Evolutionary conservation across 2,797 vertebrate genomes (phyloP), one percentile per base, ranked within the genome.

Genomic region (Leptoclinus maculatus): DNA sequence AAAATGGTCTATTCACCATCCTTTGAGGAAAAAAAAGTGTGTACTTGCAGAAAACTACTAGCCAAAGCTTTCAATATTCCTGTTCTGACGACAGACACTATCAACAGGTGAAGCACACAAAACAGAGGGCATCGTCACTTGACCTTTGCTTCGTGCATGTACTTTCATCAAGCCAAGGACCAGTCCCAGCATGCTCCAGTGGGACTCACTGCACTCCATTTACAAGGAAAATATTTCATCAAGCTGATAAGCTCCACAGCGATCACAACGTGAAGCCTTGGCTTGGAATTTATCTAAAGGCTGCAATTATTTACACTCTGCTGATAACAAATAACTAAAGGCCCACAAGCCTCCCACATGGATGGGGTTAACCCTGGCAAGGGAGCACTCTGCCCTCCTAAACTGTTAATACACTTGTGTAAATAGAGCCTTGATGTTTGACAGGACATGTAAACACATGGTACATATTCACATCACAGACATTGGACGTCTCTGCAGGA

Each of bases 271-370:
- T 74, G 67, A 90, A 78, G 72, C 76, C 62, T 74, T 79, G 49
- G 65, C 56, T 83, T 79, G 83, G 81, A 89, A 91, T 93, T 70
- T 83, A 87, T 88, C 78, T 86, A 72, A 85, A 76, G 71, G 74
- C 71, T 83, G 85, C 73, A 86, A 83, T 89, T 87, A 90, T 91
- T 90, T 89, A 86, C 87, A 89, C 90, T 74, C 51, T 43, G 73
- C 82, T 90, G 84, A 89, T 89, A 90, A 90, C 70, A 87, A 85
- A 70, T 72, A 64, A 83, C 51, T 29, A 71, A 34, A 76, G 51
- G 71, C 71, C 59, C 51, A 53, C 41, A 62, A 69, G 65, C 41
- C 36, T 73, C 36, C 34, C 63, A 76, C 74, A 65, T 19, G 41
- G 67, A 67, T 36, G 34, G 25, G 64, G 34, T 79, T 71, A 65